Conservation (phyloP, 2,888 invertebrate species). For the Sesia bembeciformis region DNA sequence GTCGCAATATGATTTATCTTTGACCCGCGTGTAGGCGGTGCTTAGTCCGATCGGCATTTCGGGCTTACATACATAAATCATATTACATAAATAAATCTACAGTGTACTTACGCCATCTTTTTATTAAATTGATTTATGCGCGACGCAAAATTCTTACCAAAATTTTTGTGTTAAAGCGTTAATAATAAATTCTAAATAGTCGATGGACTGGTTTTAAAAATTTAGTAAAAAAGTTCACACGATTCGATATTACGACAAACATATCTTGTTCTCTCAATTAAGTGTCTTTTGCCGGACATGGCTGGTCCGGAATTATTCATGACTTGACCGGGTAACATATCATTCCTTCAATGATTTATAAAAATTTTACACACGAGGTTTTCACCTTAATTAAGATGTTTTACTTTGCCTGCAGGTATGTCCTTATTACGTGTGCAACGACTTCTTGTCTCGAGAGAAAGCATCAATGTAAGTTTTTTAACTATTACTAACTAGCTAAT, state of each 20-base stretch:
- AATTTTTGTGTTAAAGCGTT: conserved; percentile 12
- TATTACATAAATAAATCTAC: conserved; percentile 42
- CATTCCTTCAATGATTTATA: conserved; percentile 36
- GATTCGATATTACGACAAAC: conserved; percentile 43
- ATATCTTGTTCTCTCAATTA: conserved; percentile 62
- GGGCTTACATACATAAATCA: conserved; percentile 60
- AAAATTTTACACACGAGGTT: conserved; percentile 19
- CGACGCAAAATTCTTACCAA: conserved; percentile 27
- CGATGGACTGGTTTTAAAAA: conserved; percentile 29
- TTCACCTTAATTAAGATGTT: conserved; percentile 22
- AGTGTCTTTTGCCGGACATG: conserved; percentile 54
- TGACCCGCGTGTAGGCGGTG: conserved; percentile 65
- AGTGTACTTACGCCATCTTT: conserved; percentile 46
- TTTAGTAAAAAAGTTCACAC: conserved; percentile 52
- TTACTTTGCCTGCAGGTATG: conserved; percentile 21
- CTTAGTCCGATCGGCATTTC: conserved; percentile 69
- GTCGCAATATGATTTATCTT: conserved; percentile 68
- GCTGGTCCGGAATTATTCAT: conserved; percentile 56
- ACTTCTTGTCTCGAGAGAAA: conserved; percentile 1
- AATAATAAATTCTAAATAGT: conserved; percentile 19
- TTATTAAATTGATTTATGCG: conserved; percentile 38
- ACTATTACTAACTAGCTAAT: neutral
- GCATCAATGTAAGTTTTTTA: conserved; percentile 4
- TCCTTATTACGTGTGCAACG: conserved; percentile 2
- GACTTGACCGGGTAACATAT: conserved; percentile 40